Percentiles rank a stretch among this genome's conserved stretches.
These are phyloP conservation scores for Drosophila flavopinicola DNA, from an alignment of 2,888 invertebrate species.

Conservation along the genomic window DNA sequence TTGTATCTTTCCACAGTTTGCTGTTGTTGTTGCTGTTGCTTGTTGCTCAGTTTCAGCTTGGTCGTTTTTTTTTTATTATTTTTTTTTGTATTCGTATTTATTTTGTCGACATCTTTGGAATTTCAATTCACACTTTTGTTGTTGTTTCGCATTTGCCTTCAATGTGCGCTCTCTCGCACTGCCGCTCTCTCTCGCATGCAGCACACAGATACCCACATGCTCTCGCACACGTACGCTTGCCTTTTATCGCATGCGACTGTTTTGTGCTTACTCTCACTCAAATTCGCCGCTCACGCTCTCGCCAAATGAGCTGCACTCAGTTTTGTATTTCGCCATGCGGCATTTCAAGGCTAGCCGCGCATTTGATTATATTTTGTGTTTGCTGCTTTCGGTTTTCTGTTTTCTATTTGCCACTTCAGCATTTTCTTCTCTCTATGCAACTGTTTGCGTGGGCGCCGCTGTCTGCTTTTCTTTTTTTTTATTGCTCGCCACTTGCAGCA, in stretches of 20 bases:
- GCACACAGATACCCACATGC: slow-evolving; percentile 63
- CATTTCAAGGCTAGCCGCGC: slow-evolving; percentile 58
- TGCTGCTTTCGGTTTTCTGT: background rate
- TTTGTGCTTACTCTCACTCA: background rate
- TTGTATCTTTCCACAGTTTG: slow-evolving; percentile 63
- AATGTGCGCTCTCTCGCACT: slow-evolving; percentile 23
- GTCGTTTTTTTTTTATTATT: too few species aligned
- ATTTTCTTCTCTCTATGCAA: slow-evolving; percentile 20
- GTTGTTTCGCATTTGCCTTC: slow-evolving; percentile 58
- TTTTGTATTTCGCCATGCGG: slow-evolving; percentile 38
- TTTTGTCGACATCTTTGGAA: slow-evolving; percentile 81
- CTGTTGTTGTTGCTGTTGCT: slow-evolving; percentile 43
- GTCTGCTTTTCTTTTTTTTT: slow-evolving; percentile 9
- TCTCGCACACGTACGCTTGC: slow-evolving; percentile 44
- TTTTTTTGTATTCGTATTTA: slow-evolving; percentile 61
- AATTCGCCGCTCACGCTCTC: slow-evolving; percentile 16
- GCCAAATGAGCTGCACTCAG: slow-evolving; percentile 33
- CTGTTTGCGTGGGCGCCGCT: slow-evolving; percentile 55
- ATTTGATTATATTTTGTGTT: slow-evolving; percentile 38
- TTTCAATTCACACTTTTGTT: slow-evolving; percentile 82
- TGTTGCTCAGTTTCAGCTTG: too few species aligned
- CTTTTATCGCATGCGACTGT: slow-evolving; percentile 67
- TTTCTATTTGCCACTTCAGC: slow-evolving; percentile 49
- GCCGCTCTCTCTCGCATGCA: slow-evolving; percentile 9
- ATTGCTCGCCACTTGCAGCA: slow-evolving; percentile 58